phyloP scores from a whole-genome alignment of 2,113 vertebrate species.

The Anoura caudifer region DNA sequence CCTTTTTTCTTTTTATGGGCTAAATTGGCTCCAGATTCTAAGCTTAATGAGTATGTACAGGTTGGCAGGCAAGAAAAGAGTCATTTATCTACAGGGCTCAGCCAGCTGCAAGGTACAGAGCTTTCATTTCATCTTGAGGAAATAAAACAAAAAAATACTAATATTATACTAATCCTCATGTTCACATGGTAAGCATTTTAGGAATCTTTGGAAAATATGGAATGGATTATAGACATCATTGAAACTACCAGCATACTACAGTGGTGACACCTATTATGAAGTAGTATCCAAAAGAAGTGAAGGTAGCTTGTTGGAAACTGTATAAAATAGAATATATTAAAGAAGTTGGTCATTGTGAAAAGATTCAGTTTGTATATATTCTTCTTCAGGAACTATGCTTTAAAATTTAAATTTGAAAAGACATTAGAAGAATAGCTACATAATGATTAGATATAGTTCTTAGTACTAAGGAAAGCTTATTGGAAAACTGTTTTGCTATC shows the following conservation, averaged over 20 bases:
- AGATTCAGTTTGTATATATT: background rate
- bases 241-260: background rate
- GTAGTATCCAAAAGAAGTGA: background rate
- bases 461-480: background rate
- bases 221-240: constrained; percentile 2
- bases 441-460: background rate
- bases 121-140: constrained; percentile 41
- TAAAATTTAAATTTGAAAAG: background rate
- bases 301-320: background rate
- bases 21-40: constrained; percentile 33
- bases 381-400: background rate
- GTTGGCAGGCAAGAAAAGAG: constrained; percentile 28
- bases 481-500: background rate
- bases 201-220: constrained; percentile 22
- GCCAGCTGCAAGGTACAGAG: background rate
- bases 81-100: constrained; percentile 21
- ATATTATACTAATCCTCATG: constrained; percentile 13
- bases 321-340: background rate
- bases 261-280: background rate
- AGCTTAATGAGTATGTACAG: constrained; percentile 10
- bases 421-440: background rate
- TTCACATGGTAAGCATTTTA: background rate
- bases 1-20: constrained; percentile 3
- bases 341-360: background rate
- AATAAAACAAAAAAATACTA: background rate